Base-by-base conservation (phyloP, 1,140 invertebrate species). In the Bombus haemorrhoidalis region DNA sequence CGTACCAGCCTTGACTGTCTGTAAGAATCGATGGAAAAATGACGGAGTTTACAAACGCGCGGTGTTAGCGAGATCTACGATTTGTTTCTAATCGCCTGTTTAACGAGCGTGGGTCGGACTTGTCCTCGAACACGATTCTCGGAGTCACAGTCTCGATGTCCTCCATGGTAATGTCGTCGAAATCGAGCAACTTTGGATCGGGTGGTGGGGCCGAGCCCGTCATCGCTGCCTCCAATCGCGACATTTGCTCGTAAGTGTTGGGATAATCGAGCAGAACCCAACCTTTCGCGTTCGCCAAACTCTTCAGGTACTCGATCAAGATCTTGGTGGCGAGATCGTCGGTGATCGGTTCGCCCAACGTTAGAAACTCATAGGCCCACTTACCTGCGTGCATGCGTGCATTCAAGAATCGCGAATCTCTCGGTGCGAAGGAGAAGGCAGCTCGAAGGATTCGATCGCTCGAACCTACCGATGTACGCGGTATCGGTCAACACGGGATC, bases 231-330 rank as follows among this genome's bases (percentile, higher is more conserved):
- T 97, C 96, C 18, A 97, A 89, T 57, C 95, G 94, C 88, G 95
- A 93, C 59, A 96, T 96, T 93, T 97, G 95, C 28, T 95, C 90
- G 79, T 96, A 95, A 37, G 92, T 95, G 79, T 94, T 95, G 2
- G 96, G 96, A 93, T 96, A 97, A 91, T 97, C 96, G 76, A 97
- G 92, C 37, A 97, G 94, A 62, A 96, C 95, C 95, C 96, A 97
- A 10, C 96, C 96, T 74, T 95, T 90, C 62, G 95, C 94, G 84
- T 95, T 87, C 10, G 89, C 74, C 59, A 96, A 91, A 57, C 94
- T 93, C 92, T 95, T 96, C 34, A 97, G 86, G 90, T 96, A 97
- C 88, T 96, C 96, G 4, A 96, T 92, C 76, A 97, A 92, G 90
- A 96, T 96, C 34, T 95, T 95, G 1, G 95, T 94, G 57, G 96